Base-by-base conservation (phyloP, 2,888 invertebrate genomes). In the Heliothis peltigera region DNA sequence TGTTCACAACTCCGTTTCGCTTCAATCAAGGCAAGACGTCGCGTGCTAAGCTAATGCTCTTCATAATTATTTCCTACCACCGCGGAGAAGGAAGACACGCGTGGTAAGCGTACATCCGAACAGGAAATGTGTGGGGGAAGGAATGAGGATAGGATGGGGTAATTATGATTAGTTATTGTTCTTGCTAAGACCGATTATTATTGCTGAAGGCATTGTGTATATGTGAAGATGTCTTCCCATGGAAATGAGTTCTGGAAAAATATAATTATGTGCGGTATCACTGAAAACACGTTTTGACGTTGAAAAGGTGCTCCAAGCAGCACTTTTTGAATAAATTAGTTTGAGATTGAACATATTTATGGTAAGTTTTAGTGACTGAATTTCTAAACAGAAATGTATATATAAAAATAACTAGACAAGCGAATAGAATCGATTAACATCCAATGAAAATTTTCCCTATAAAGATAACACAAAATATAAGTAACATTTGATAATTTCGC, bases 41-140 rank as follows among this genome's bases (percentile, higher is more conserved):
- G 57, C 57, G 52, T 69, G 62, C 10, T 6, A 18, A 42, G 47
- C 44, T 56, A 60, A 73, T 73, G 54, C 21, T 28, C 19, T 7
- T 35, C 17, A 18, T 74, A 71, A 74, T 57, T 15, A 56, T 22
- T 71, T 71, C 53, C 61, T 42, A 35, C 46, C 42, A 18, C 28
- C 22, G 5, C 12, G 17, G 42, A n/a, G 12, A 18, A 25, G 62
- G 35, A 53, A 69, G 53, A 43, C 42, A 69, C 22, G 44, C 53
- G 43, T 74, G 63, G 28, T 70, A 68, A 62, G 75, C 53, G 35
- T n/a, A 18, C 22, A 46, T 71, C 69, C 75, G 63, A 46, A 0
- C 2, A 53, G 55, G 56, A 68, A 67, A 61, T 46, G 54, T 17
- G 28, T 21, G 28, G n/a, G 19, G 8, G 15, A 21, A 43, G n/a